Evolutionary conservation across 2,113 vertebrate genomes (phyloP), one percentile per base, ranked within the genome.

Genomic region (Sander vitreus): DNA sequence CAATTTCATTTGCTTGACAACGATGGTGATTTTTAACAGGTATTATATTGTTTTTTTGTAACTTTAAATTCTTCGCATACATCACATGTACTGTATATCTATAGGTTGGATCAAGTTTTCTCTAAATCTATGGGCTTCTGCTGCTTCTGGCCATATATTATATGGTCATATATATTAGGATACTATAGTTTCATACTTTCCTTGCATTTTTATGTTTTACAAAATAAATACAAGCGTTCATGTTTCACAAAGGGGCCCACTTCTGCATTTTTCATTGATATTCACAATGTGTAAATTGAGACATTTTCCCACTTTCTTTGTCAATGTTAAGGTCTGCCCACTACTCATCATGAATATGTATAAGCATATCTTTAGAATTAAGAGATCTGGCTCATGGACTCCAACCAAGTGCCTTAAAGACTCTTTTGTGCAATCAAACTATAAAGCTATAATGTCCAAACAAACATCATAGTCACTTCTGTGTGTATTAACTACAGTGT

Each of bases 271-370:
- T 76, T 78, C 71, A 88, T 87, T 87, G 62, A 88, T 68, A 79
- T 88, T 88, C 79, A 72, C 68, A 70, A 60, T 74, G 77, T 18
- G 78, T 81, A 67, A 85, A 51, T 54, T 43, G 58, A 85, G 74
- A 68, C 70, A 47, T 85, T 87, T 78, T 53, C 73, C 78, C 76
- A 65, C 79, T 71, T 75, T 84, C 76, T 83, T 83, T 85, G 73
- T 83, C 59, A 76, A 21, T 48, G 79, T 78, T 57, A 80, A 63
- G 54, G 36, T 75, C 68, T 66, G 68, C 84, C 80, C 60, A 63
- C 72, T 45, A 11, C 66, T 76, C 66, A 83, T 76, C 70, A 83
- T 91, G 60, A 89, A 91, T 89, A 89, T 89, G 67, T 47, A 89
- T 86, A 78, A 86, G 65, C 23, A 76, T 55, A 85, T 86, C 76